Percentiles rank a stretch among this genome's conserved stretches.
Evolutionary conservation across 2,797 vertebrate genomes (phyloP).

Genomic region (Fratercula arctica): DNA sequence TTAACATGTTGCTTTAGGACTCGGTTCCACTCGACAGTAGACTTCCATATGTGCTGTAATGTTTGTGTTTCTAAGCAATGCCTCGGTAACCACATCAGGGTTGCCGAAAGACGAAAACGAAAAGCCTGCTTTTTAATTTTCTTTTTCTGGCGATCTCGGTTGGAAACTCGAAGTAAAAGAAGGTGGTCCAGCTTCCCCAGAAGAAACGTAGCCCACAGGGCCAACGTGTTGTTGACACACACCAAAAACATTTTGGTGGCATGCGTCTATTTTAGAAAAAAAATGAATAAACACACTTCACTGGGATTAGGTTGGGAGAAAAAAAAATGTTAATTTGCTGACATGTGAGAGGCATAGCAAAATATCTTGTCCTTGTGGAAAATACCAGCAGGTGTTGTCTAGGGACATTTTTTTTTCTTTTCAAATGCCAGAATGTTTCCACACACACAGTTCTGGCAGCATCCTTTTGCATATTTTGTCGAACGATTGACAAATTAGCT

Average conservation of each 20-base stretch:
- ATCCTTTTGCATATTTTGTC: conserved; percentile 33
- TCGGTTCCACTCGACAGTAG: conserved; percentile 56
- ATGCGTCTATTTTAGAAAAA: background rate
- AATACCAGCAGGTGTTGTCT: conserved; percentile 54
- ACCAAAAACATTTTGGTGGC: conserved; percentile 19
- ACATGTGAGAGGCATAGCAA: background rate
- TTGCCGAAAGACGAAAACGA: conserved; percentile 45
- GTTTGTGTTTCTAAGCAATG: conserved; percentile 73
- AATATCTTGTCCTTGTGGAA: conserved; percentile 49
- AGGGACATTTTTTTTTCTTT: background rate
- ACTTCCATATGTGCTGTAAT: conserved; percentile 72
- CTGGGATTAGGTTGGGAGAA: background rate
- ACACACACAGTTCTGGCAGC: background rate
- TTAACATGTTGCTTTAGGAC: conserved; percentile 75
- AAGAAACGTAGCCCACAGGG: background rate
- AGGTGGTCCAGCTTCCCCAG: conserved; percentile 53
- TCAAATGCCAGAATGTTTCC: conserved; percentile 3
- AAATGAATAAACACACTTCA: conserved; percentile 12
- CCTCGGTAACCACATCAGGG: conserved; percentile 64
- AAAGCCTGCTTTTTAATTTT: conserved; percentile 67
- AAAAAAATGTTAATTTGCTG: conserved; percentile 45
- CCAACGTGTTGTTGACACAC: conserved; percentile 15
- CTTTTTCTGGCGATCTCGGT: conserved; percentile 58
- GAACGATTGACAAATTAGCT: conserved; percentile 40
- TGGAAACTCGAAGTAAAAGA: conserved; percentile 72